Evolutionary conservation across 1,140 invertebrate genomes (phyloP), one percentile per base, ranked within the genome.

Genomic region (Cyphomyrmex costatus): DNA sequence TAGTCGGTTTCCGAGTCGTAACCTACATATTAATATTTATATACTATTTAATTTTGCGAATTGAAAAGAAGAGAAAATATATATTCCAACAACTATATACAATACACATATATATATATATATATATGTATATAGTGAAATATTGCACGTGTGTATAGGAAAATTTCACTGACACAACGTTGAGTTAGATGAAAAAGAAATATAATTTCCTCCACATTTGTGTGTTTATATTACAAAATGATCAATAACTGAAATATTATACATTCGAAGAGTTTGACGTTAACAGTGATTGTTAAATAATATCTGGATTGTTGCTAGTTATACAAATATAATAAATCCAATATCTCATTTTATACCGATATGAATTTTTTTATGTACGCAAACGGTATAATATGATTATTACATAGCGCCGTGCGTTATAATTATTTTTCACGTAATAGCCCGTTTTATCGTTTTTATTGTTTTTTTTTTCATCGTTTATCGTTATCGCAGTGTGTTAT

Each of bases 11-110:
- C 8, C 36, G 16, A 42, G 49, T 42, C 36, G 36, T 33, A 71
- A 27, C 24, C 30, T 49, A 21, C 7, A 83, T 83, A 82, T 82
- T 73, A 61, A 83, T 33, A 60, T 83, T 73, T 82, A 71, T 58
- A n/a, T 19, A 21, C 12, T 21, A 53, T 83, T 83, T 71, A 60
- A 49, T 73, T 71, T 51, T 46, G 36, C 14, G 53, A 33, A 42
- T 1, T n/a, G 27, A 36, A 10, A 27, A 82, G 24, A 30, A 24
- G 12, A 49, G 19, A 46, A 10, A 46, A 51, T 0, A 33, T 36
- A 21, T 42, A 27, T 51, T 7, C 33, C 24, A n/a, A n/a, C n/a
- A n/a, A n/a, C n/a, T n/a, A n/a, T n/a, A n/a, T n/a, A n/a, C n/a
- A n/a, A n/a, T n/a, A n/a, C n/a, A n/a, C n/a, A n/a, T n/a, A n/a